Percentiles rank a stretch among this genome's conserved stretches.
Conservation (phyloP, 2,113 vertebrate genomes). For the Pseudopodoces humilis region DNA sequence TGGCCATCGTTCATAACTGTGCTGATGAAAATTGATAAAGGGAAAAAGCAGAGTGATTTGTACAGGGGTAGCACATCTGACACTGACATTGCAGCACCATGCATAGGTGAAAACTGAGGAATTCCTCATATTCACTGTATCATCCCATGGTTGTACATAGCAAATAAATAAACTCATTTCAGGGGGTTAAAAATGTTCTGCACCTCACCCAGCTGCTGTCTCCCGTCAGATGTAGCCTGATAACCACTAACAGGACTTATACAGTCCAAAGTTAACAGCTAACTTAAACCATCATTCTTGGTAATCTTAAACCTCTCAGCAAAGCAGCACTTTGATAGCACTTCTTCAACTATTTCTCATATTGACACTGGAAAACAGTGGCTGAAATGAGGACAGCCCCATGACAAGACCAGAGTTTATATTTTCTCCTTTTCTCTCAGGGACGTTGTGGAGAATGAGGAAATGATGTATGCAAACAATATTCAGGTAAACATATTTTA, state of each 20-base stretch:
- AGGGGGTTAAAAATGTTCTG: background rate
- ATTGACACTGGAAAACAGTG: background rate
- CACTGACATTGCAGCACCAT: fast-evolving
- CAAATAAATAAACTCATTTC: background rate
- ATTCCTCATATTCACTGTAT: background rate
- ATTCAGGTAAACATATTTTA: slow-evolving; percentile 1
- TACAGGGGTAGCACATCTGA: no score
- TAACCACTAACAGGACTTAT: background rate
- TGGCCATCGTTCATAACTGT: background rate
- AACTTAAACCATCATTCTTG: background rate
- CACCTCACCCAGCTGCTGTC: background rate
- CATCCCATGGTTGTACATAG: background rate
- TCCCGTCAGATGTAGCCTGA: background rate
- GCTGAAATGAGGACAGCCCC: background rate
- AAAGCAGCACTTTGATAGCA: background rate
- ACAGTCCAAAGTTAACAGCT: background rate
- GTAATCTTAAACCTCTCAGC: background rate
- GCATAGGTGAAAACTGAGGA: fast-evolving
- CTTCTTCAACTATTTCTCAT: background rate
- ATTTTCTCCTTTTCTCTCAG: background rate
- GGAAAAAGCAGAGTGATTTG: background rate
- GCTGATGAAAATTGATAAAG: fast-evolving
- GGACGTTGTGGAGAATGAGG: background rate
- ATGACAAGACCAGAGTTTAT: background rate
- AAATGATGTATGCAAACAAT: slow-evolving; percentile 48